phyloP scores from a whole-genome alignment of 2,113 vertebrate genomes.

The Peromyscus maniculatus region DNA sequence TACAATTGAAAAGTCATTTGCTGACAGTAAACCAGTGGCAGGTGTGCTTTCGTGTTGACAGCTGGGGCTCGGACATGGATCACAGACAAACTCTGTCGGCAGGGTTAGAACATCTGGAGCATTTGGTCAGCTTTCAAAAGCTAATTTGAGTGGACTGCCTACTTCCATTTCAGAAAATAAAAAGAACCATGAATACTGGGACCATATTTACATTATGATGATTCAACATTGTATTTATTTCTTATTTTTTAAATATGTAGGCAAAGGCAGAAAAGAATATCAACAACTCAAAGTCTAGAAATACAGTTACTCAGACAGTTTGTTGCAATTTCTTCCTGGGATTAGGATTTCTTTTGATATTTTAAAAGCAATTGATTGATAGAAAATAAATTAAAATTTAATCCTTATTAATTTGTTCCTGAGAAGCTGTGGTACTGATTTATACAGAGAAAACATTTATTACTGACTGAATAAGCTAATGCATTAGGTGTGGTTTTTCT shows the following conservation, averaged over 20 bases:
- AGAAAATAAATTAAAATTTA: slow-evolving; percentile 33
- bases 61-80: slow-evolving; percentile 87
- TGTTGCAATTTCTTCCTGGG: background rate
- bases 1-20: slow-evolving; percentile 84
- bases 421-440: background rate
- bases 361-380: slow-evolving; percentile 7
- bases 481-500: background rate
- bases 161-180: slow-evolving; percentile 72
- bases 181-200: background rate
- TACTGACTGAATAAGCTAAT: background rate
- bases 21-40: slow-evolving; percentile 83
- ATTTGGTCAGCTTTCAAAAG: slow-evolving; percentile 85
- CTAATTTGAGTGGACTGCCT: slow-evolving; percentile 73
- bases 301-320: background rate
- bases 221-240: slow-evolving; percentile 1
- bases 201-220: background rate
- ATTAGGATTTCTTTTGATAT: background rate
- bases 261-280: background rate
- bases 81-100: slow-evolving; percentile 81
- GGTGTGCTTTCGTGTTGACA: slow-evolving; percentile 86
- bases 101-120: slow-evolving; percentile 87
- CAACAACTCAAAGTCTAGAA: background rate
- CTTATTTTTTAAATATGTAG: slow-evolving; percentile 21
- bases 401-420: background rate
- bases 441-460: background rate